phyloP scores from a whole-genome alignment of 2,797 vertebrate species.

The Chaenodraco wilsoni region DNA sequence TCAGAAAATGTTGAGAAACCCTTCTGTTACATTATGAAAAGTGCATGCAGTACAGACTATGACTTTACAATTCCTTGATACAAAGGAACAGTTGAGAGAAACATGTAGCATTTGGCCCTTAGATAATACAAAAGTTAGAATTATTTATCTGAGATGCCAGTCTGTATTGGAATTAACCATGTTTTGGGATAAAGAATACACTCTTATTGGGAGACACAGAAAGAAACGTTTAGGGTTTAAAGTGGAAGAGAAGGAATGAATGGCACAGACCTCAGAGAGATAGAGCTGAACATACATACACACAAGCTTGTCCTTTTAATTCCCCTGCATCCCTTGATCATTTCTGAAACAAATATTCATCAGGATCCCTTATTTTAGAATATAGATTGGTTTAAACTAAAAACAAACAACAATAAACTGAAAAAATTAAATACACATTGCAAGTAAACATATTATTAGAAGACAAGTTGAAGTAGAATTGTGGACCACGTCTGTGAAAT shows the following conservation, averaged over 20 bases:
- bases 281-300: slow-evolving; percentile 17
- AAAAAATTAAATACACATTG: not conserved
- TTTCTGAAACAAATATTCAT: slow-evolving; percentile 25
- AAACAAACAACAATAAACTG: no score
- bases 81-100: slow-evolving; percentile 22
- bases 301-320: slow-evolving; percentile 15
- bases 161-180: slow-evolving; percentile 16
- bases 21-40: slow-evolving; percentile 18
- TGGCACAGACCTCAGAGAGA: slow-evolving; percentile 36
- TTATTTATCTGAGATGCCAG: slow-evolving; percentile 3
- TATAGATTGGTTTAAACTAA: slow-evolving; percentile 17
- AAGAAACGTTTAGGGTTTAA: not conserved
- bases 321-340: slow-evolving; percentile 10
- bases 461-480: slow-evolving; percentile 20
- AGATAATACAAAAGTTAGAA: slow-evolving; percentile 12
- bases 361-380: slow-evolving; percentile 16
- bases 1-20: slow-evolving; percentile 29
- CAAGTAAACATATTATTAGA: slow-evolving; percentile 24
- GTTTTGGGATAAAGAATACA: slow-evolving; percentile 11
- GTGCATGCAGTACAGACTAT: slow-evolving; percentile 38
- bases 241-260: slow-evolving; percentile 28
- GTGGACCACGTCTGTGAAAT: slow-evolving; percentile 6
- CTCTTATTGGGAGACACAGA: not conserved
- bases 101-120: slow-evolving; percentile 33
- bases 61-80: not conserved